phyloP scores from a whole-genome alignment of 2,888 invertebrate species.

The Sinotaia quadrata region DNA sequence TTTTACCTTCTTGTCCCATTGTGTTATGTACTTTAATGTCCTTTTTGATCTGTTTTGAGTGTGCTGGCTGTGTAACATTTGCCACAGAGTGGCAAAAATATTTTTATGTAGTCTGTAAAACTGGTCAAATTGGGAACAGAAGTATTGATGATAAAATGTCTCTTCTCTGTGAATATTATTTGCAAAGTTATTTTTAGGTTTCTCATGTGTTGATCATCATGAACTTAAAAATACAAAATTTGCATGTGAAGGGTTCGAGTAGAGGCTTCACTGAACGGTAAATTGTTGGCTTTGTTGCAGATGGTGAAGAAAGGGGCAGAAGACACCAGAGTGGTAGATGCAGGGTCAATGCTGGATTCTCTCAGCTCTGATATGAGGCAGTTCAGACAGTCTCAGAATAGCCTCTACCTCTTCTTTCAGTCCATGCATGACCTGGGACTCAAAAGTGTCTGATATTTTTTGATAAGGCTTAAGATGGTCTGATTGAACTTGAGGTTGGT shows the following conservation, averaged over 20 bases:
- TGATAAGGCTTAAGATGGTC: no score
- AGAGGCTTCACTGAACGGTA: neutral
- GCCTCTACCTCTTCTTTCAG: slow-evolving; percentile 56
- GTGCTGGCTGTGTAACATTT: no score
- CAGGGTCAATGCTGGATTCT: slow-evolving; percentile 48
- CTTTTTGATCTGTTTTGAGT: no score
- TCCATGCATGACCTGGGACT: slow-evolving; percentile 43
- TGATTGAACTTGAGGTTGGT: no score
- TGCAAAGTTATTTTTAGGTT: neutral
- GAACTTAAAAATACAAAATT: neutral
- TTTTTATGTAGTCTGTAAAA: no score
- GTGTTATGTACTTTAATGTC: no score
- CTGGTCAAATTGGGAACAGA: neutral
- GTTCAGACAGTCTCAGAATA: slow-evolving; percentile 55
- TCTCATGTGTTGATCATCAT: neutral
- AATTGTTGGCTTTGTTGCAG: slow-evolving; percentile 32
- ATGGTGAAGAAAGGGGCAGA: slow-evolving; percentile 52
- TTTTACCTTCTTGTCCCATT: neutral
- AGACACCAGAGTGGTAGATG: slow-evolving; percentile 40
- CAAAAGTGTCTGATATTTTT: neutral
- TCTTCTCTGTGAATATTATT: neutral
- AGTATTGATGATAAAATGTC: neutral
- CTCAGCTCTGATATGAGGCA: slow-evolving; percentile 46
- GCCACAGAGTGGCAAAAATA: no score
- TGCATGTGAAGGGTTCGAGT: neutral